Conservation (phyloP, 2,888 invertebrate genomes). For the Quadroppia sp. region DNA sequence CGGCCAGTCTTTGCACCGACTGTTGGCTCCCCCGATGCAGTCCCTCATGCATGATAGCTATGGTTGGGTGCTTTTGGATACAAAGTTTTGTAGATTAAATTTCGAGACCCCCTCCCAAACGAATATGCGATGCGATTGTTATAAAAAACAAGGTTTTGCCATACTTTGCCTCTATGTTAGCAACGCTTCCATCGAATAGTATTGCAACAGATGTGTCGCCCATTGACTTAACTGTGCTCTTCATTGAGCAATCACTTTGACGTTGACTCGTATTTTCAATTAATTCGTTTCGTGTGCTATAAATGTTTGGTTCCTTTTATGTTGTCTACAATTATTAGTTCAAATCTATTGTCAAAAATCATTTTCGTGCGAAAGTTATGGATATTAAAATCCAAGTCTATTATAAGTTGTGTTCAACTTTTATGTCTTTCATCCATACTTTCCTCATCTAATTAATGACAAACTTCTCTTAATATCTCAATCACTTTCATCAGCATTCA, state of each 20-base stretch:
- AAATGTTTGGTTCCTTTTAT: constrained; percentile 4
- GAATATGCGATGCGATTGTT: constrained; percentile 9
- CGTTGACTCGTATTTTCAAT: constrained; percentile 26
- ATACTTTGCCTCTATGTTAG: constrained; percentile 38
- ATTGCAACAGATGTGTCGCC: constrained; percentile 35
- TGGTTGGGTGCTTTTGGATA: constrained; percentile 9
- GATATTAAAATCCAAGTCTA: constrained; percentile 19
- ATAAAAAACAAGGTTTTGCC: constrained; percentile 37
- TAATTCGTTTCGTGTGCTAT: constrained; percentile 36
- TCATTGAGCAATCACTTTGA: constrained; percentile 29
- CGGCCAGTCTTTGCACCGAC: neutral
- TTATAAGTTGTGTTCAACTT: constrained; percentile 21
- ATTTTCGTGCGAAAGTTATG: constrained; percentile 36
- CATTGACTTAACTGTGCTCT: constrained; percentile 29
- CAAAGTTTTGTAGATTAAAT: constrained; percentile 31
- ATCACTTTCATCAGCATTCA: constrained; percentile 24
- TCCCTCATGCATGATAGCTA: constrained; percentile 25
- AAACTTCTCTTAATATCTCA: constrained; percentile 32
- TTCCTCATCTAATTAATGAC: constrained; percentile 33
- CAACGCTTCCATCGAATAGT: constrained; percentile 28
- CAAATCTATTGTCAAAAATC: constrained; percentile 20
- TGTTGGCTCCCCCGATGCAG: constrained; percentile 21
- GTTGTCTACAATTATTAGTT: constrained; percentile 18
- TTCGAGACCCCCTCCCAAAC: constrained; percentile 11
- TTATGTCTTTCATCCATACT: constrained; percentile 6